Evolutionary conservation across 1,140 invertebrate species (phyloP).

Genomic region (Batillaria attramentaria): DNA sequence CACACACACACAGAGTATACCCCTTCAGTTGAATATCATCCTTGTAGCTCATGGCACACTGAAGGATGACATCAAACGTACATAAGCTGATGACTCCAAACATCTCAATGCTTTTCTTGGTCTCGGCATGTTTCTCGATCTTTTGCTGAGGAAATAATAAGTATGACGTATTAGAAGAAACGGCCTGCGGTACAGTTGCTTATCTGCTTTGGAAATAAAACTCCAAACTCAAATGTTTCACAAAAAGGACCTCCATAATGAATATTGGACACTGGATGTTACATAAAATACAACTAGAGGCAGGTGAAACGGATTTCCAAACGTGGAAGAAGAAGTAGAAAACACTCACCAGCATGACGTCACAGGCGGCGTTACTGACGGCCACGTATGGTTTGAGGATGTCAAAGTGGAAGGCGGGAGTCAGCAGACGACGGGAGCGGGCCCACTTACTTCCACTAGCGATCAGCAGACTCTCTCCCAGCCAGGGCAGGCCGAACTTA

Average conservation of each 20-base stretch:
- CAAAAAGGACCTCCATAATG: neutral
- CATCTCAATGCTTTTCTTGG: constrained; percentile 40
- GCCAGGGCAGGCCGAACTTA: constrained; percentile 53
- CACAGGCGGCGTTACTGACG: constrained; percentile 78
- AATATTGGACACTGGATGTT: neutral
- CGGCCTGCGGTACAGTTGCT: neutral
- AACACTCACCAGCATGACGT: constrained; percentile 47
- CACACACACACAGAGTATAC: constrained; percentile 25
- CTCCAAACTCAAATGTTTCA: neutral
- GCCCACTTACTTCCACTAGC: constrained; percentile 82
- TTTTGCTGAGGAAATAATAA: too few species aligned
- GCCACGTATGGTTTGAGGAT: constrained; percentile 88
- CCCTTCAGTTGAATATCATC: constrained; percentile 44
- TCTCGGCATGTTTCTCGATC: neutral
- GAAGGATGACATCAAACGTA: constrained; percentile 53
- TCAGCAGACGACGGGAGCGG: constrained; percentile 85
- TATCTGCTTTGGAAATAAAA: neutral
- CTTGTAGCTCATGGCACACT: constrained; percentile 51
- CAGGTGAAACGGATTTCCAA: neutral
- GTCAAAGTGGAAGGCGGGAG: constrained; percentile 90
- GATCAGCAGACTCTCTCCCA: constrained; percentile 61
- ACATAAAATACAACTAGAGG: neutral
- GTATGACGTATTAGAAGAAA: too few species aligned
- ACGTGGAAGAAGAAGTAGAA: neutral
- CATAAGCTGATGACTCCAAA: constrained; percentile 35